A percentile compares a stretch with the other conserved stretches of the same genome.
phyloP scores from a whole-genome alignment of 2,113 vertebrate genomes.

The Clupea harengus region DNA sequence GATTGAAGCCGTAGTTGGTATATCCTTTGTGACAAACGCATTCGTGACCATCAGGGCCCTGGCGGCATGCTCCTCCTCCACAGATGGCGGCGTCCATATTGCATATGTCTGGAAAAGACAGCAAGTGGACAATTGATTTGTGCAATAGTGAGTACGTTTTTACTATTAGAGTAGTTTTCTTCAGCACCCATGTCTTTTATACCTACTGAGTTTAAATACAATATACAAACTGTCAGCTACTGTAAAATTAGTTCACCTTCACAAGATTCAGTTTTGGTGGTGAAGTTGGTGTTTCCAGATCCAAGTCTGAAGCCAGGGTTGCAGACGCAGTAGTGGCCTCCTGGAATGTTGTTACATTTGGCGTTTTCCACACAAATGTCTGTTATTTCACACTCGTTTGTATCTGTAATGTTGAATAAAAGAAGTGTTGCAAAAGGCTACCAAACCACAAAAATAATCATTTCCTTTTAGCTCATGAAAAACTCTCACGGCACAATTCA shows the following conservation, averaged over 20 bases:
- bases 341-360: not conserved
- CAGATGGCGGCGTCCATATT: conserved; percentile 47
- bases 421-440: not conserved
- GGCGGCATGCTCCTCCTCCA: conserved; percentile 59
- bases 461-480: not conserved
- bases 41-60: conserved; percentile 28
- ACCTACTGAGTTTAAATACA: too few relatives aligned
- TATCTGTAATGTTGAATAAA: not conserved
- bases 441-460: not conserved
- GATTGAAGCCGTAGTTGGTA: conserved; percentile 56
- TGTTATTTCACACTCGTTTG: not conserved
- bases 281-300: conserved; percentile 39
- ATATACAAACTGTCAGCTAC: not conserved
- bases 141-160: not conserved
- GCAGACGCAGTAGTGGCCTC: not conserved
- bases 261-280: conserved; percentile 37
- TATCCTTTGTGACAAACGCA: conserved; percentile 43
- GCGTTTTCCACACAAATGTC: not conserved
- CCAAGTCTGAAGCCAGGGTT: conserved; percentile 43
- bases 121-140: conserved; percentile 25
- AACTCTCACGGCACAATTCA: too few relatives aligned
- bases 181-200: too few relatives aligned
- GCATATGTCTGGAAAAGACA: conserved; percentile 59
- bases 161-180: not conserved
- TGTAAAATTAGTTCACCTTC: conserved; percentile 47